phyloP scores from a whole-genome alignment of 2,797 vertebrate genomes.

The Ambastaia sidthimunki region DNA sequence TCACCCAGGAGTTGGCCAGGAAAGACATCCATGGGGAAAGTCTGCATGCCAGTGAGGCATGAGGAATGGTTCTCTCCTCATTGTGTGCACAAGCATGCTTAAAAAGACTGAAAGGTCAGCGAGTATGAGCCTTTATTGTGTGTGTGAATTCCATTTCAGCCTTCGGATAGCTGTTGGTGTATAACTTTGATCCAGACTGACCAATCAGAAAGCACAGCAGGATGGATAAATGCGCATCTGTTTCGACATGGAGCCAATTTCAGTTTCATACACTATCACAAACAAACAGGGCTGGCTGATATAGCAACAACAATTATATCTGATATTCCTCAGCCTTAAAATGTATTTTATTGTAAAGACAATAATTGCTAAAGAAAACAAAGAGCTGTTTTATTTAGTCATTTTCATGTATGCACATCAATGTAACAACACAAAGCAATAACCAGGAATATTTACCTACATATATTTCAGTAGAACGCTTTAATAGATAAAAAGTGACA shows the following conservation, averaged over 20 bases:
- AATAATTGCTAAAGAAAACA: not conserved
- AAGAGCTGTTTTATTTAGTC: not conserved
- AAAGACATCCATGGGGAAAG: conserved; percentile 38
- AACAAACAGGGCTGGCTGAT: not conserved
- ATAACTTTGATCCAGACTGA: conserved; percentile 20
- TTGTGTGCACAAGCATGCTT: conserved; percentile 59
- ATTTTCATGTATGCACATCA: not conserved
- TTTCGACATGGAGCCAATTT: conserved; percentile 30
- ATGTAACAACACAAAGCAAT: not conserved
- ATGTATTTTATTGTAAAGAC: too few species aligned
- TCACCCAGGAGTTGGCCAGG: conserved; percentile 22
- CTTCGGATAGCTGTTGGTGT: conserved; percentile 36
- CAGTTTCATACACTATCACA: not conserved
- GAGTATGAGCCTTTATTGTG: conserved; percentile 8
- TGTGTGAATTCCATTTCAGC: conserved; percentile 41
- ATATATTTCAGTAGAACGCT: not conserved
- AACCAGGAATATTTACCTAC: not conserved
- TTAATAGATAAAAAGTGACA: not conserved
- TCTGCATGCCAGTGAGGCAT: conserved; percentile 38
- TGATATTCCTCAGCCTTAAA: not conserved
- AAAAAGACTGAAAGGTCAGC: conserved; percentile 28
- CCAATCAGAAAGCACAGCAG: conserved; percentile 11
- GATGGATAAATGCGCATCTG: not conserved
- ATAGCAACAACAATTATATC: not conserved
- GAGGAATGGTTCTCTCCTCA: conserved; percentile 48